A percentile compares a stretch with the other conserved stretches of the same genome.
These are phyloP conservation scores for Scalopus aquaticus DNA, from an alignment of 2,113 vertebrate genomes.

Conservation along the genomic window DNA sequence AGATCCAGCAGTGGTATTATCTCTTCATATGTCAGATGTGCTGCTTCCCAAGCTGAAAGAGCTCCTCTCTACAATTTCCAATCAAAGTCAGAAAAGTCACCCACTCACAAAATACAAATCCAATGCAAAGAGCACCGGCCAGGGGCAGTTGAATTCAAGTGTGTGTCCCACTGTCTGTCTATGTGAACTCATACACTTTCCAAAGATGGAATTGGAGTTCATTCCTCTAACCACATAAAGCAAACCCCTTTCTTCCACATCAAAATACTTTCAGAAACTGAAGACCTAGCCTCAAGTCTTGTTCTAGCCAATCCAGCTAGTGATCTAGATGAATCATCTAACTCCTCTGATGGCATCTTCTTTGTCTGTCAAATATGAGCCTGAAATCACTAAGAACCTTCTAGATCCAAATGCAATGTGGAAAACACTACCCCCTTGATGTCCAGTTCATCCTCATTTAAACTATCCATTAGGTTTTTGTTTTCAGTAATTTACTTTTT, in stretches of 20 bases:
- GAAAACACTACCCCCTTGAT: background rate
- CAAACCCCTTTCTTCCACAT: background rate
- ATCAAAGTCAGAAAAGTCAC: background rate
- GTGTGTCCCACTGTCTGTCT: background rate
- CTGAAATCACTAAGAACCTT: background rate
- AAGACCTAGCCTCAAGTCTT: background rate
- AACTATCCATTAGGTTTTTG: background rate
- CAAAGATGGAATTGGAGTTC: background rate
- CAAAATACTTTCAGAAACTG: background rate
- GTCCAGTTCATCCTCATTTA: background rate
- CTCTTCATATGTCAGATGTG: background rate
- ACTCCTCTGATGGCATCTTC: background rate
- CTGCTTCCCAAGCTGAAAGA: background rate
- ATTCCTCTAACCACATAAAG: background rate
- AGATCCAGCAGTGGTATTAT: background rate
- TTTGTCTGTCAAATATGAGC: background rate
- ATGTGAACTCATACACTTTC: background rate
- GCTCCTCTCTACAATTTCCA: background rate
- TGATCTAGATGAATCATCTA: background rate
- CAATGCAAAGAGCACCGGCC: background rate
- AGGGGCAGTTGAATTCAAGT: background rate
- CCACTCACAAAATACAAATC: background rate
- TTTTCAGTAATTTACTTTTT: background rate
- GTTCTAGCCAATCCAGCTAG: background rate
- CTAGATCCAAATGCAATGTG: background rate